These are phyloP conservation scores for Dolichomitus sp. DNA, from an alignment of 2,888 invertebrate genomes.

Conservation along the genomic window DNA sequence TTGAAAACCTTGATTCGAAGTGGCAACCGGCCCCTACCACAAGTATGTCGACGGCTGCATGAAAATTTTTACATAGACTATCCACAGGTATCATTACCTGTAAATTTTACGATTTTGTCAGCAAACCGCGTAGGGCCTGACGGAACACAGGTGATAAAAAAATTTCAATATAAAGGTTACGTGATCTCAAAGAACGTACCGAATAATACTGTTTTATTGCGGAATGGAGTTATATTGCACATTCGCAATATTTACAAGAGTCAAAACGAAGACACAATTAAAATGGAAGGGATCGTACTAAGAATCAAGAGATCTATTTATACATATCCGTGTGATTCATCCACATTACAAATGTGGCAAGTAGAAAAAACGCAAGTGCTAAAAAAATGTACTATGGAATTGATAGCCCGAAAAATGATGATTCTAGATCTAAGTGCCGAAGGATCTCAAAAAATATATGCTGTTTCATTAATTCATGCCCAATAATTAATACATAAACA, in stretches of 20 bases:
- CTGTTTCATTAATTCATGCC: too few relatives aligned
- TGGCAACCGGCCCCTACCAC: conserved; percentile 50
- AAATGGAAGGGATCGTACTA: not conserved
- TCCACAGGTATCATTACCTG: not conserved
- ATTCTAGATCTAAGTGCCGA: too few relatives aligned
- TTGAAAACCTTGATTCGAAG: conserved; percentile 48
- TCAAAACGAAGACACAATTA: not conserved
- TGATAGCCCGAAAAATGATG: too few relatives aligned
- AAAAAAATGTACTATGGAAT: too few relatives aligned
- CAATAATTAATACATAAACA: too few relatives aligned
- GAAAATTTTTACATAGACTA: conserved; percentile 15
- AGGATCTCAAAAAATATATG: too few relatives aligned
- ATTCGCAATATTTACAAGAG: not conserved
- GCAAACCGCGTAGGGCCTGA: not conserved
- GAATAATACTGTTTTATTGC: conserved; percentile 51
- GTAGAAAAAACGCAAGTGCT: too few relatives aligned
- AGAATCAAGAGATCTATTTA: too few relatives aligned
- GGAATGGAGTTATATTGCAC: conserved; percentile 4
- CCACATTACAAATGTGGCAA: too few relatives aligned
- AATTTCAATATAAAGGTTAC: conserved; percentile 31
- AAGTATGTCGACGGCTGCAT: conserved; percentile 51
- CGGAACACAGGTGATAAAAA: conserved; percentile 8
- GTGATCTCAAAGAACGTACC: conserved; percentile 8
- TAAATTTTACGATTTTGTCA: not conserved
- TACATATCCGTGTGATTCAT: too few relatives aligned